A percentile compares a stretch with the other conserved stretches of the same genome.
phyloP scores from a whole-genome alignment of 2,888 invertebrate species.

The Nomada goodeniana region DNA sequence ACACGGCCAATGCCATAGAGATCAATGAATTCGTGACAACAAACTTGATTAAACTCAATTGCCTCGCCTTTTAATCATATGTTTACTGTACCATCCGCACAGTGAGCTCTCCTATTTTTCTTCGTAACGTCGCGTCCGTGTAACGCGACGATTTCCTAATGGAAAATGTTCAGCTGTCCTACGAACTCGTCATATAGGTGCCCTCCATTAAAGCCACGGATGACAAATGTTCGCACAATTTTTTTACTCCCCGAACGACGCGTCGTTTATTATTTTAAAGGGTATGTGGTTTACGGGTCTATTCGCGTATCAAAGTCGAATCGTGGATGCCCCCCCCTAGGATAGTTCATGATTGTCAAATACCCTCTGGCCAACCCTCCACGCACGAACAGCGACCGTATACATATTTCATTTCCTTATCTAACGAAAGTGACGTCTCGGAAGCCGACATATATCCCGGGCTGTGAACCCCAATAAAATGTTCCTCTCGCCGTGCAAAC shows the following conservation, averaged over 20 bases:
- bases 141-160: neutral
- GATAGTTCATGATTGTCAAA: conserved; percentile 13
- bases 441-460: too few relatives aligned
- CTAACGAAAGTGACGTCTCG: too few relatives aligned
- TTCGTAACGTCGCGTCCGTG: neutral
- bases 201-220: neutral
- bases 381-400: neutral
- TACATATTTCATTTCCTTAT: too few relatives aligned
- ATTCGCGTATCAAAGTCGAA: conserved; percentile 19
- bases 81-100: too few relatives aligned
- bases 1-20: neutral
- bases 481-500: too few relatives aligned
- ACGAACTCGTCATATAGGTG: conserved; percentile 1
- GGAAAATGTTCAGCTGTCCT: neutral
- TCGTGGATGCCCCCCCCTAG: neutral
- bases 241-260: neutral
- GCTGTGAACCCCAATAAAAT: too few relatives aligned
- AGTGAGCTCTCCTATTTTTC: too few relatives aligned
- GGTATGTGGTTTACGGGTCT: neutral
- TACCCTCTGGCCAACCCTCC: neutral
- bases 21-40: too few relatives aligned
- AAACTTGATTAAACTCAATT: too few relatives aligned
- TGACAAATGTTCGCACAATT: conserved; percentile 15
- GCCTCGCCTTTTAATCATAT: too few relatives aligned
- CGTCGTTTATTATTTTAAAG: conserved; percentile 11